Percentiles rank a stretch among this genome's conserved stretches.
Evolutionary conservation across 2,113 vertebrate genomes (phyloP).

Genomic region (Hippocampus zosterae): DNA sequence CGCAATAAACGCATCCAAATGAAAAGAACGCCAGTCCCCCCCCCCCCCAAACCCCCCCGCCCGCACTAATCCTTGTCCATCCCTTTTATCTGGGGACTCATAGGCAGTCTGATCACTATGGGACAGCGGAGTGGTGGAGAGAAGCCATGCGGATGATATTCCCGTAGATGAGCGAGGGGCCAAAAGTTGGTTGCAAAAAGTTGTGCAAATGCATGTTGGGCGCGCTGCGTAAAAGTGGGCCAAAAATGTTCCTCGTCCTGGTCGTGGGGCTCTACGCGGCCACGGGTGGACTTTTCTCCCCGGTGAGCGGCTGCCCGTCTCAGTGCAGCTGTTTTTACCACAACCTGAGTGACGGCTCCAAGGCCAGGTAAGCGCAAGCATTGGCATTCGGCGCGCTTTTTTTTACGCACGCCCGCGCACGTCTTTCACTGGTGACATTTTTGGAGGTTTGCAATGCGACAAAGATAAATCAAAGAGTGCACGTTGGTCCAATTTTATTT

Average conservation of each 20-base stretch:
- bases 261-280: conserved; percentile 74
- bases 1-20: conserved; percentile 86
- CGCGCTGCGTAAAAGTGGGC: conserved; percentile 58
- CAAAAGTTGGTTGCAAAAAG: conserved; percentile 30
- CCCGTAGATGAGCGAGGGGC: conserved; percentile 54
- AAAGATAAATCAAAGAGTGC: conserved; percentile 50
- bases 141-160: conserved; percentile 59
- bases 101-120: conserved; percentile 76
- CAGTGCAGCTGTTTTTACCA: conserved; percentile 93
- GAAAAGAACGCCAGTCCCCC: conserved; percentile 78
- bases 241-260: conserved; percentile 79
- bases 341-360: conserved; percentile 82
- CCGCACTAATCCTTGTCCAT: conserved; percentile 87
- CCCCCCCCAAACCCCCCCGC: conserved; percentile 61
- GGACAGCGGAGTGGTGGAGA: conserved; percentile 62
- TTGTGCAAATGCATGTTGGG: conserved; percentile 21
- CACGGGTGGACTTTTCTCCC: conserved; percentile 65
- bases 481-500: conserved; percentile 68
- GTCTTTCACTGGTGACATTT: conserved; percentile 1
- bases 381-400: not conserved
- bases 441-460: conserved; percentile 25
- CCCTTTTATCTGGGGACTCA: conserved; percentile 87
- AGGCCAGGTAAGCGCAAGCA: conserved; percentile 80
- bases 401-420: not conserved
- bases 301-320: conserved; percentile 77